Percentiles rank a stretch among this genome's conserved stretches.
Conservation (phyloP, 1,140 invertebrate genomes). For the Brachionus angularis region DNA sequence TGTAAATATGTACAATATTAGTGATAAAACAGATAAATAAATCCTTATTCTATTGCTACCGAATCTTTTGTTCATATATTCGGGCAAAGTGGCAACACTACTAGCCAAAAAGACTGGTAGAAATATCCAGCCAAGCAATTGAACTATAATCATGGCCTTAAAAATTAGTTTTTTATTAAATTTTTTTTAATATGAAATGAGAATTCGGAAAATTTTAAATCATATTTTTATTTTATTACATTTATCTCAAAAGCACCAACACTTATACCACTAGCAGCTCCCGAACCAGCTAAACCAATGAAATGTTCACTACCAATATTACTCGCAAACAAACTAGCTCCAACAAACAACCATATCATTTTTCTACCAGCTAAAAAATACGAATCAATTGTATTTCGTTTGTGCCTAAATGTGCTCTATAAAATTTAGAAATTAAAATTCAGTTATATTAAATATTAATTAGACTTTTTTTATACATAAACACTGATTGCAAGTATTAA, state of each 20-base stretch:
- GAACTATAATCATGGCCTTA: constrained; percentile 61
- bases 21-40: constrained; percentile 61
- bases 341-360: constrained; percentile 51
- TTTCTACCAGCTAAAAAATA: constrained; percentile 27
- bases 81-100: constrained; percentile 62
- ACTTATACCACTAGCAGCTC: constrained; percentile 59
- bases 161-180: background rate
- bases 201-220: too few species aligned
- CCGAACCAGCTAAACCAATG: constrained; percentile 63
- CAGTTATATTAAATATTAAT: too few species aligned
- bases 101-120: constrained; percentile 63
- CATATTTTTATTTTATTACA: too few species aligned
- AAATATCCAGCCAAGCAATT: constrained; percentile 63
- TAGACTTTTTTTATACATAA: too few species aligned
- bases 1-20: constrained; percentile 63
- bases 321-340: constrained; percentile 63
- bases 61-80: constrained; percentile 62
- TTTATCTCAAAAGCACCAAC: constrained; percentile 63
- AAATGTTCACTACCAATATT: constrained; percentile 66
- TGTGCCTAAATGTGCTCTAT: constrained; percentile 20
- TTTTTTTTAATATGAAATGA: too few species aligned
- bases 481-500: too few species aligned
- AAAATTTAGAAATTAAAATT: too few species aligned
- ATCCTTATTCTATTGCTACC: constrained; percentile 62
- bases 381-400: constrained; percentile 25